A percentile compares a stretch with the other conserved stretches of the same genome.
Evolutionary conservation across 2,113 vertebrate genomes (phyloP).

Genomic region (Galeopterus variegatus): DNA sequence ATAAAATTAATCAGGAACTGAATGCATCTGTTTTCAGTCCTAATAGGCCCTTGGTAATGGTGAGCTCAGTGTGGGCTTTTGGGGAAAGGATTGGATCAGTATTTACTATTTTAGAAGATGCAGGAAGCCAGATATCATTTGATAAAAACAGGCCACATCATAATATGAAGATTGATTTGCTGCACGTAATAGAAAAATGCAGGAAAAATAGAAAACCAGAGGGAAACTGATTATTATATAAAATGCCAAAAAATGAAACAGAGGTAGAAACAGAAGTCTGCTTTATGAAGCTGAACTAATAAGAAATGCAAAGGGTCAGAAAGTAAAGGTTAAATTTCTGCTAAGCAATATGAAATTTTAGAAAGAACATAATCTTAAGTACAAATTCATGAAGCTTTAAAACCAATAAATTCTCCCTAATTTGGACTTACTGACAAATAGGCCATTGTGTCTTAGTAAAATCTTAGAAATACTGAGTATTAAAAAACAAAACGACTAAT

Average conservation of each 20-base stretch:
- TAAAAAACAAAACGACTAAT: neutral
- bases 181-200: slow-evolving; percentile 38
- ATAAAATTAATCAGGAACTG: slow-evolving; percentile 61
- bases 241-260: slow-evolving; percentile 28
- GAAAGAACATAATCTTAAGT: slow-evolving; percentile 10
- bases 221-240: neutral
- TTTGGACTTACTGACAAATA: slow-evolving; percentile 27
- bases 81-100: neutral
- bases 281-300: neutral
- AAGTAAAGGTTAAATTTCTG: neutral
- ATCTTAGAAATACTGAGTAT: neutral
- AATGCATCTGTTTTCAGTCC: neutral
- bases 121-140: slow-evolving; percentile 41
- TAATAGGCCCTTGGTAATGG: neutral
- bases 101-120: slow-evolving; percentile 40
- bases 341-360: neutral
- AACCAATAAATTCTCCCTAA: slow-evolving; percentile 12
- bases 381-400: neutral
- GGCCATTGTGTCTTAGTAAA: slow-evolving; percentile 27
- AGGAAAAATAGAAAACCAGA: neutral
- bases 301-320: neutral
- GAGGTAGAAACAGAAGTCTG: neutral
- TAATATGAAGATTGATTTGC: slow-evolving; percentile 55
- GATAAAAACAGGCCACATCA: slow-evolving; percentile 53
- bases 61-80: neutral